Percentiles rank a stretch among this genome's conserved stretches.
Conservation (phyloP, 2,797 vertebrate species). For the Hapalemur alaotrensis region DNA sequence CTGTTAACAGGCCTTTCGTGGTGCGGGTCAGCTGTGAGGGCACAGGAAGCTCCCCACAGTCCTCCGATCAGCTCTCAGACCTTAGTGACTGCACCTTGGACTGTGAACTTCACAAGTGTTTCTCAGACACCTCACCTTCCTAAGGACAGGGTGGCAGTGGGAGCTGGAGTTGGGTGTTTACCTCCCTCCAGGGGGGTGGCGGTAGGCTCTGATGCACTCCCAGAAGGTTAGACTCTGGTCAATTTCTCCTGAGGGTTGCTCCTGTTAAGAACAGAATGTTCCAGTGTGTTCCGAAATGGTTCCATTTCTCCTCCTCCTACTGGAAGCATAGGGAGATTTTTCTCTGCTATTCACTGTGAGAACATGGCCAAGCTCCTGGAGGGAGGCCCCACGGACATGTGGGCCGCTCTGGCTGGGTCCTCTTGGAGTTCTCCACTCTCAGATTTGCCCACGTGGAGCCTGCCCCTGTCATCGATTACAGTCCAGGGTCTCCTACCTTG, state of each 20-base stretch:
- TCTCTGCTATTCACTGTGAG: background rate
- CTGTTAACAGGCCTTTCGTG: background rate
- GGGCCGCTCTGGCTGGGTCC: background rate
- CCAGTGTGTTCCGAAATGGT: no score
- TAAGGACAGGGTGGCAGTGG: background rate
- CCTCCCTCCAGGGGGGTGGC: background rate
- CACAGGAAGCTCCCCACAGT: background rate
- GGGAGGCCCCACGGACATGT: background rate
- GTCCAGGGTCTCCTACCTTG: background rate
- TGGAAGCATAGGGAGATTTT: background rate
- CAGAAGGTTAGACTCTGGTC: background rate
- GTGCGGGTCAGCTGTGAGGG: accelerated
- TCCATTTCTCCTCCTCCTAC: background rate
- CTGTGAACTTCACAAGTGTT: background rate
- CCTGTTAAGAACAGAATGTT: background rate
- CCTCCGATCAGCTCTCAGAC: background rate
- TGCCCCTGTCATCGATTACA: no score
- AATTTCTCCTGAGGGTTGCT: background rate
- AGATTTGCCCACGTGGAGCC: background rate
- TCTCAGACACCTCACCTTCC: background rate
- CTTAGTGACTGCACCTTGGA: background rate
- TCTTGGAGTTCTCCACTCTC: background rate
- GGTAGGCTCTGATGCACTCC: background rate
- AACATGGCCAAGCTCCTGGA: background rate
- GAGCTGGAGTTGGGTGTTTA: background rate